Base-by-base conservation (phyloP, 2,113 vertebrate species). In the Aix galericulata region DNA sequence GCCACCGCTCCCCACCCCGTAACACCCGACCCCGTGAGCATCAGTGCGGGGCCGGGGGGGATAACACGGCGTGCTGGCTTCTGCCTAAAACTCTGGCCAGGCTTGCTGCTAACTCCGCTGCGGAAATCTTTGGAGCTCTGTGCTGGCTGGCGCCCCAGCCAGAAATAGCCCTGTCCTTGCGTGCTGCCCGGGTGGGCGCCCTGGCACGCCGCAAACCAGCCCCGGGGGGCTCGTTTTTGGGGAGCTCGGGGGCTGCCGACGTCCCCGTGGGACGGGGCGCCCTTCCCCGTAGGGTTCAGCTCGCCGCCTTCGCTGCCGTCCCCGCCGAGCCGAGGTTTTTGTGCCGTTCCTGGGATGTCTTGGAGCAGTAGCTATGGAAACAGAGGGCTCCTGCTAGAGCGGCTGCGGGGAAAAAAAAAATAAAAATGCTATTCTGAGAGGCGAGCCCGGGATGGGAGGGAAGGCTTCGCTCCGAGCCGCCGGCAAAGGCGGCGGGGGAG, bases 331-430 rank as follows among this genome's bases (percentile, higher is more conserved):
- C 0, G 4, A 85, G 78, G 68, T 56, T 82, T 46, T 48, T 85
- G 78, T 81, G 89, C 81, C 4, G 7, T 83, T 87, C 88, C 93
- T 17, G 82, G 82, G 81, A 94, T 69, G 91, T 74, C 59, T 27
- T 94, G 74, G 83, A 85, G 55, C 91, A 93, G 95, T 94, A 96
- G 88, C 93, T 95, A 97, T 94, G 91, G 96, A 95, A 97, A 96
- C 89, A 53, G 95, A 94, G 80, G 83, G 50, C 50, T 62, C 26
- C 48, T 58, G 44, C 93, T 95, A 95, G 88, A 77, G 85, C 83
- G 22, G 52, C 69, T 52, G 22, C 77, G 89, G 14, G 67, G 87
- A 89, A 94, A 40, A 40, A 40, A 12, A 40, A 40, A 89, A 13
- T n/a, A n/a, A 40, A 13, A 40, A 76, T 53, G 78, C 95, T 92